Conservation (phyloP, 1,140 invertebrate species). For the Drosophila pectinifera region DNA sequence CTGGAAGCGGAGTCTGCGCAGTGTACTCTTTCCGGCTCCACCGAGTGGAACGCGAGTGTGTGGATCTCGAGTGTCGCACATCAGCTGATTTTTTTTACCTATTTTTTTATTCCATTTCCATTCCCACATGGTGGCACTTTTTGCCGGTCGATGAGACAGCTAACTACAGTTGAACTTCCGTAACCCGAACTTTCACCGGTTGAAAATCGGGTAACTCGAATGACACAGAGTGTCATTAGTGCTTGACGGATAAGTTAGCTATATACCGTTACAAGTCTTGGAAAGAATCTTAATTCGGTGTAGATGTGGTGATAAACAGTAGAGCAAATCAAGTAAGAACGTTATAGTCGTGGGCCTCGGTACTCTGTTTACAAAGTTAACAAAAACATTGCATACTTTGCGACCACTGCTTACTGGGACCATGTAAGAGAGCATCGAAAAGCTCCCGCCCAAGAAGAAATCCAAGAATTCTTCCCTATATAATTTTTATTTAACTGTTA, state of each 20-base stretch:
- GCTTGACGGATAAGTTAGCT: neutral
- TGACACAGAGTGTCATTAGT: slow-evolving; percentile 4
- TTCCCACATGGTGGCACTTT: slow-evolving; percentile 42
- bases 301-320: neutral
- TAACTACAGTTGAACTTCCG: slow-evolving; percentile 49
- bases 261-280: no score
- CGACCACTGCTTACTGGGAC: no score
- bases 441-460: no score
- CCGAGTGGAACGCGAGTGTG: slow-evolving; percentile 47
- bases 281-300: no score
- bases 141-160: slow-evolving; percentile 61
- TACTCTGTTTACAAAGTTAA: neutral
- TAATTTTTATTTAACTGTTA: no score
- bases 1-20: slow-evolving; percentile 72
- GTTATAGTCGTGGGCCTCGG: neutral
- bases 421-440: no score
- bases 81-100: slow-evolving; percentile 69
- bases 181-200: slow-evolving; percentile 28
- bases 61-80: slow-evolving; percentile 53
- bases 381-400: neutral
- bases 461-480: no score
- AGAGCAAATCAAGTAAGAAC: neutral
- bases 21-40: slow-evolving; percentile 20
- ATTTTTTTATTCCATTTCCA: slow-evolving; percentile 35
- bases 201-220: neutral